A percentile compares a stretch with the other conserved stretches of the same genome.
These are phyloP conservation scores for Sisor rabdophorus DNA, from an alignment of 2,113 vertebrate genomes.

Conservation along the genomic window DNA sequence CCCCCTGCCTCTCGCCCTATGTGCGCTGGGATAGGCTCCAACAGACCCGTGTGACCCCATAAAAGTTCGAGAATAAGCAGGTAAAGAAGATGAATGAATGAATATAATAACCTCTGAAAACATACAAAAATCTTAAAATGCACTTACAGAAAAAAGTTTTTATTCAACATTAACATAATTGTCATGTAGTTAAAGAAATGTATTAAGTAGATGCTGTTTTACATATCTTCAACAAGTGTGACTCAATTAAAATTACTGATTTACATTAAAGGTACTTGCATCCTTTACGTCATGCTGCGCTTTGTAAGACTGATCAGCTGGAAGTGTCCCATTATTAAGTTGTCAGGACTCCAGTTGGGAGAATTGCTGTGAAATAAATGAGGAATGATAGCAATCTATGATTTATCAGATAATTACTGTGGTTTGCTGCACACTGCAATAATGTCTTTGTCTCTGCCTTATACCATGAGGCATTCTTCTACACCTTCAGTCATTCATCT, in stretches of 20 bases:
- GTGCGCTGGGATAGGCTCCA: too few species aligned
- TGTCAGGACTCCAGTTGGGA: constrained; percentile 52
- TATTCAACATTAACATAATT: neutral
- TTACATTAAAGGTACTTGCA: constrained; percentile 56
- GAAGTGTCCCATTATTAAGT: constrained; percentile 57
- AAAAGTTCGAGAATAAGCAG: too few species aligned
- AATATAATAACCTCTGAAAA: neutral
- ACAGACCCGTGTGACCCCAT: too few species aligned
- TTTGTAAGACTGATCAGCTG: constrained; percentile 47
- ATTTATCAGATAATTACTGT: constrained; percentile 48
- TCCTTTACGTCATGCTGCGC: constrained; percentile 44
- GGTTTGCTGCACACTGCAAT: constrained; percentile 39
- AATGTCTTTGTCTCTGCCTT: constrained; percentile 31
- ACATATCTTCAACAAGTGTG: constrained; percentile 40
- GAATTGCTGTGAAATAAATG: constrained; percentile 41
- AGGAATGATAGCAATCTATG: constrained; percentile 27
- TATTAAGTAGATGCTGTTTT: constrained; percentile 1
- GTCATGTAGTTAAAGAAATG: neutral
- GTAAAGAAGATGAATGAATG: too few species aligned
- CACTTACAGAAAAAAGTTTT: neutral
- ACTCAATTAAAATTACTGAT: constrained; percentile 62
- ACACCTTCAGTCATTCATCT: constrained; percentile 32
- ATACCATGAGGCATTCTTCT: constrained; percentile 5
- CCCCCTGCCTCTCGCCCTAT: too few species aligned
- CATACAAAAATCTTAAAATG: neutral